Base-by-base conservation (phyloP, 2,888 invertebrate genomes). In the Torymus tubicola region DNA sequence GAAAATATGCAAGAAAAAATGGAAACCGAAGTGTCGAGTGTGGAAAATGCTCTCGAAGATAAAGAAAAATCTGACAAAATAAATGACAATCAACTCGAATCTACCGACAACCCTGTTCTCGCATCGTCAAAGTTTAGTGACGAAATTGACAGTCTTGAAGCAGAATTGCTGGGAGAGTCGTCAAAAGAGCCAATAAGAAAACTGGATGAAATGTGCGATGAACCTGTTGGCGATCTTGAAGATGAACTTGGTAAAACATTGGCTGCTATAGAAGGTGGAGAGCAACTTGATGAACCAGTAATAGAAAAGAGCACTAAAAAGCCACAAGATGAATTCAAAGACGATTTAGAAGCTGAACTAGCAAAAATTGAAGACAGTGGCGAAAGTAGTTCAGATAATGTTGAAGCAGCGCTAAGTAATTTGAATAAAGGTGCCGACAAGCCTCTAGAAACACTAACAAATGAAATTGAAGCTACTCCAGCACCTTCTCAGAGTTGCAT, bases 161-260 rank as follows among this genome's bases (percentile, higher is more conserved):
- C 68, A 13, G 79, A 82, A 21, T 65, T 69, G 3, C 63, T 63
- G 2, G 42, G 67, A 55, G 60, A 72, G 4, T 3, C 53, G 57
- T 42, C 50, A 2, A 61, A 81, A 31, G 76, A 78, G 13, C 12
- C 21, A 0, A 69, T 42, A 24, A 58, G 11, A 3, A 71, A 65
- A 53, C 31, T 24, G 3, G 52, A 68, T 2, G 52, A 73, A 67
- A 55, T 2, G 53, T 21, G 10, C 10, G 50, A 52, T 8, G 52
- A 63, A 42, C 18, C 13, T 42, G 14, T 13, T 57, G 13, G 61
- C 31, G 63, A 81, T 63, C 16, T 79, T 13, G 71, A 76, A 65
- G 68, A 68, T 1, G 76, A 76, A 42, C 31, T 64, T 1, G 64
- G 55, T 12, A 77, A 77, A 72, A 77, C 72, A 8, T 52, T 67